A percentile compares a stretch with the other conserved stretches of the same genome.
Conservation (phyloP, 1,140 invertebrate genomes). For the Bradysia coprophila region DNA sequence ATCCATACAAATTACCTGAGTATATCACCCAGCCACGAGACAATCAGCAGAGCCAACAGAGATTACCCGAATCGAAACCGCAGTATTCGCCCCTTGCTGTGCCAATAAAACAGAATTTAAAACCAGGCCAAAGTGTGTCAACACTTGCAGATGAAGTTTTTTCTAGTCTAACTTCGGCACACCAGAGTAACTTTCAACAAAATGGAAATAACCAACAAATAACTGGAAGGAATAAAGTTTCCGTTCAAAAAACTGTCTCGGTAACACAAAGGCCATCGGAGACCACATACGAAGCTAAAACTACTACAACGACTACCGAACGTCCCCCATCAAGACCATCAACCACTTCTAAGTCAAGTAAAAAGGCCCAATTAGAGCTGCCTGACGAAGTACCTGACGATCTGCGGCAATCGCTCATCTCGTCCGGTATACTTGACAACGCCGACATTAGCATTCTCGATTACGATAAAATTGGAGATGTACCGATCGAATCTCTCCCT, state of each 20-base stretch:
- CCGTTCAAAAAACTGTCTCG: background rate
- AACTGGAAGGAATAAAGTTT: background rate
- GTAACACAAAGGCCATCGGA: slow-evolving; percentile 5
- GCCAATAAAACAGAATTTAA: background rate
- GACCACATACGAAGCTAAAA: slow-evolving; percentile 6
- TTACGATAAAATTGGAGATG: slow-evolving; percentile 76
- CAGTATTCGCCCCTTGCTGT: background rate
- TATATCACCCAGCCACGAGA: no score
- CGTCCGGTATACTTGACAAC: slow-evolving; percentile 67
- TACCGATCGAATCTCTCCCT: slow-evolving; percentile 61
- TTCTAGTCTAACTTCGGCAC: background rate
- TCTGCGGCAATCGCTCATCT: slow-evolving; percentile 59
- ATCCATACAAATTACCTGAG: no score
- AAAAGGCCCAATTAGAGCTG: slow-evolving; percentile 33
- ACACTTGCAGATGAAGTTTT: background rate
- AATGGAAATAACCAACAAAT: background rate
- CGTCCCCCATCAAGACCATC: slow-evolving; percentile 16
- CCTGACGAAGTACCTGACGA: slow-evolving; percentile 77
- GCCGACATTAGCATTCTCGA: slow-evolving; percentile 71
- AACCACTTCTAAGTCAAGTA: slow-evolving; percentile 28
- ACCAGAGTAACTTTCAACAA: slow-evolving; percentile 5
- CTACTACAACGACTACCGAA: slow-evolving; percentile 2
- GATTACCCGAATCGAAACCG: background rate
- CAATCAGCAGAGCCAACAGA: no score
- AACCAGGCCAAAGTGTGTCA: background rate